Evolutionary conservation across 1,140 invertebrate genomes (phyloP).

Genomic region (Trissolcus basalis): DNA sequence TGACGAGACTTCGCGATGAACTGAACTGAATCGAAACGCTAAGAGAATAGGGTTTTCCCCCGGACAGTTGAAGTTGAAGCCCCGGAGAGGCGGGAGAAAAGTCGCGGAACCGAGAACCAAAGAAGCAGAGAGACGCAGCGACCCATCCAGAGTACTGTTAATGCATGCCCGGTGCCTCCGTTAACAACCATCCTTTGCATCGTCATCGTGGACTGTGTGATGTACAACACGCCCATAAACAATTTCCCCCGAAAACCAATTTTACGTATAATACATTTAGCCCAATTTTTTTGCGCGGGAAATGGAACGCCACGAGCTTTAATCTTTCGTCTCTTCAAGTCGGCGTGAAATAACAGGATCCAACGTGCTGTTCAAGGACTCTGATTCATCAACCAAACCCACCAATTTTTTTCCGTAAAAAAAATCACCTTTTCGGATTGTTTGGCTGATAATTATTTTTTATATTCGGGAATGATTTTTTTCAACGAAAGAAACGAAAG

Average conservation of each 20-base stretch:
- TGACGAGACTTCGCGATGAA: constrained; percentile 68
- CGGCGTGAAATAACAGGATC: too few species aligned
- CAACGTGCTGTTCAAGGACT: too few species aligned
- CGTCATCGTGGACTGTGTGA: constrained; percentile 42
- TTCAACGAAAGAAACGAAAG: too few species aligned
- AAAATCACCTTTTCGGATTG: too few species aligned
- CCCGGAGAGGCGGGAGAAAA: constrained; percentile 62
- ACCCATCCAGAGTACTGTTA: constrained; percentile 74
- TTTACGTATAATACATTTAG: constrained; percentile 36
- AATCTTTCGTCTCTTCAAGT: background rate
- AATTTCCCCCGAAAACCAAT: constrained; percentile 43
- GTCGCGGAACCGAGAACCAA: constrained; percentile 63
- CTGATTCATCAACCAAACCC: too few species aligned
- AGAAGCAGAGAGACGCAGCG: constrained; percentile 66
- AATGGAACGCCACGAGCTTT: constrained; percentile 11
- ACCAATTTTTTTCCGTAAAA: too few species aligned
- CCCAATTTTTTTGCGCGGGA: constrained; percentile 35
- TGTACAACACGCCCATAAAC: constrained; percentile 57
- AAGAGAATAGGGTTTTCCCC: constrained; percentile 64
- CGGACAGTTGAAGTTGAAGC: constrained; percentile 52
- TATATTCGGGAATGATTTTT: too few species aligned
- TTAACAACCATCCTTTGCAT: constrained; percentile 71
- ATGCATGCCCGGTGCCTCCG: constrained; percentile 73
- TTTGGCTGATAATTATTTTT: too few species aligned
- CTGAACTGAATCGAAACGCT: constrained; percentile 66